Evolutionary conservation across 2,888 invertebrate species (phyloP), one percentile per base, ranked within the genome.

Genomic region (Phalera bucephala): DNA sequence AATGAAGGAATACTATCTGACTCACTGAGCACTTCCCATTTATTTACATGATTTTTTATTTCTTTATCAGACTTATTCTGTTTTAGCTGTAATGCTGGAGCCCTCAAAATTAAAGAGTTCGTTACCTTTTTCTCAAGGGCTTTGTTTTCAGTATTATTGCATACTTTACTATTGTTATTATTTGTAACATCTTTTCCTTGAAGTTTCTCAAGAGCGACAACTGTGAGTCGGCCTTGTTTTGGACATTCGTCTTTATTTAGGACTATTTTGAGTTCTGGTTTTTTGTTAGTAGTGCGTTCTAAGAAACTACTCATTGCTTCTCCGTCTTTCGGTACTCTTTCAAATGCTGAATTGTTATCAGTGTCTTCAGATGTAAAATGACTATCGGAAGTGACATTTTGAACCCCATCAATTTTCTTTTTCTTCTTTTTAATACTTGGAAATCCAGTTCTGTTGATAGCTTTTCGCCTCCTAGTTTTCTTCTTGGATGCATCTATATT

Each of bases 391-490:
- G 67, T 58, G 27, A 65, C 40, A 35, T 67, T 73, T 54, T 64
- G 59, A 44, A 51, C 60, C 29, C 44, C 66, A 44, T 86, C 87
- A 31, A 80, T 50, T 62, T 93, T 95, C 71, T 95, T 94, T 71
- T 96, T 96, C 80, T 96, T 96, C 69, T 93, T 94, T 64, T 95
- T 95, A 9, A 95, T 87, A 12, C 93, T 95, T 0, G 97, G 97
- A 73, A 97, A 97, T 2, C 97, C 97, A 10, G 96, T 97, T 56
- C 96, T 91, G 69, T 97, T 97, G 25, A 95, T 94, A 11, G 95
- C 93, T 72, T 96, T 94, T 23, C 96, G 91, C 55, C 95, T 91
- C 59, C 92, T 92, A 1, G 91, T 72, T 64, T 90, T 91, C 27
- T 27, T 27, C 43, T 91, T 85, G 15, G 64, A 60, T 0, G 52